phyloP scores from a whole-genome alignment of 2,797 vertebrate species.

The Enteromius trimaculatus region DNA sequence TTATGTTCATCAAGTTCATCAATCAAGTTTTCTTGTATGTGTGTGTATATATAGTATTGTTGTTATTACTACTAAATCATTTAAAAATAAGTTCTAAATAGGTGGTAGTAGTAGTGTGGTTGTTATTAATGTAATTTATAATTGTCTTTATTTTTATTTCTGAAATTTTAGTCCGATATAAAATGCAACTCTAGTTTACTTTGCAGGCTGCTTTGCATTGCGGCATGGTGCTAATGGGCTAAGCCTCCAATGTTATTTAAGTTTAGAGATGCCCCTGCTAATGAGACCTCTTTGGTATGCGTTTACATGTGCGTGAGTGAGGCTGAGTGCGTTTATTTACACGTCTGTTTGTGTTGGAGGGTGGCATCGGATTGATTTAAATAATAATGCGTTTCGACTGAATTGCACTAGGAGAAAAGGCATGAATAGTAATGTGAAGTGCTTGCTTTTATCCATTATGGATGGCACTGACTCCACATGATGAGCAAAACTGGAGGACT shows the following conservation, averaged over 20 bases:
- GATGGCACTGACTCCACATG: conserved; percentile 67
- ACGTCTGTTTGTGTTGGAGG: not conserved
- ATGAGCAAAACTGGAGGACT: conserved; percentile 65
- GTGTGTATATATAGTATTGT: no score
- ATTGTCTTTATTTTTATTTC: not conserved
- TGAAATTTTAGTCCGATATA: no score
- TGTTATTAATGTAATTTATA: not conserved
- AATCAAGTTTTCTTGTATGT: no score
- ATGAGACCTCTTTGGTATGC: conserved; percentile 1
- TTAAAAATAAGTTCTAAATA: not conserved
- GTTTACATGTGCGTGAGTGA: not conserved
- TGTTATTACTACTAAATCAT: not conserved
- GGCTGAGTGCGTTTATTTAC: not conserved
- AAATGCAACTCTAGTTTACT: not conserved
- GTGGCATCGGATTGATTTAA: conserved; percentile 36
- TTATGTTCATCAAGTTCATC: no score
- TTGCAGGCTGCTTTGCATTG: not conserved
- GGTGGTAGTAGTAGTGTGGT: not conserved
- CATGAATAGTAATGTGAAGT: conserved; percentile 74
- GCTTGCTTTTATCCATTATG: conserved; percentile 72
- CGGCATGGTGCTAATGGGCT: not conserved
- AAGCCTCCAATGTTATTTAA: not conserved
- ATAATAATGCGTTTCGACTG: conserved; percentile 63
- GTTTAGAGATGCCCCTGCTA: not conserved
- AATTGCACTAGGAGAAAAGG: conserved; percentile 63